These are phyloP conservation scores for Bothrops alternatus DNA, from an alignment of 2,797 vertebrate species.

Conservation along the genomic window DNA sequence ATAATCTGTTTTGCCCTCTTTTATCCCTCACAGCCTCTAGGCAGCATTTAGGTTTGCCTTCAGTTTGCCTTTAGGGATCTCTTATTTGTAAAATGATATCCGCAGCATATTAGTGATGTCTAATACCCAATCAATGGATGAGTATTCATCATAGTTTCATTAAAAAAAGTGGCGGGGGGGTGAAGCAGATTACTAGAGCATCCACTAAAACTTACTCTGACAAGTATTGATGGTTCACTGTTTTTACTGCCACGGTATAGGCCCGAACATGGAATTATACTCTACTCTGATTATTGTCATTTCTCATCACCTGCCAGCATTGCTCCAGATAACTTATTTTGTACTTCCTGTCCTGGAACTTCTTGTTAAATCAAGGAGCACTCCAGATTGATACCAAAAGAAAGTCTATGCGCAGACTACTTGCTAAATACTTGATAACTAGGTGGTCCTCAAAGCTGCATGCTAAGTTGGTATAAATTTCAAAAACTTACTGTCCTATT, in stretches of 20 bases:
- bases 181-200: not conserved
- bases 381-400: not conserved
- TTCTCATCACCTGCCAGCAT: not conserved
- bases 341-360: not conserved
- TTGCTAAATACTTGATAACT: not conserved
- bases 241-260: not conserved
- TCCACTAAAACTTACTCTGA: not conserved
- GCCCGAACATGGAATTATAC: not conserved
- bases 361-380: not conserved
- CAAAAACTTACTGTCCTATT: not conserved
- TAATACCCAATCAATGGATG: not conserved
- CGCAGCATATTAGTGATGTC: not conserved
- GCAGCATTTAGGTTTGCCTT: not conserved
- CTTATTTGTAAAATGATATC: not conserved
- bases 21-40: not conserved
- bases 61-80: not conserved
- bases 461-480: not conserved
- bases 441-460: not conserved
- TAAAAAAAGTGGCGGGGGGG: rapidly evolving
- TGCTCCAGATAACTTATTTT: not conserved
- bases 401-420: not conserved
- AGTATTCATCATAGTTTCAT: not conserved
- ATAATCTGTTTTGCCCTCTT: not conserved
- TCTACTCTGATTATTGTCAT: not conserved
- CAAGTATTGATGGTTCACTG: not conserved